Base-by-base conservation (phyloP, 1,140 invertebrate species). In the Caenorhabditis brenneri region DNA sequence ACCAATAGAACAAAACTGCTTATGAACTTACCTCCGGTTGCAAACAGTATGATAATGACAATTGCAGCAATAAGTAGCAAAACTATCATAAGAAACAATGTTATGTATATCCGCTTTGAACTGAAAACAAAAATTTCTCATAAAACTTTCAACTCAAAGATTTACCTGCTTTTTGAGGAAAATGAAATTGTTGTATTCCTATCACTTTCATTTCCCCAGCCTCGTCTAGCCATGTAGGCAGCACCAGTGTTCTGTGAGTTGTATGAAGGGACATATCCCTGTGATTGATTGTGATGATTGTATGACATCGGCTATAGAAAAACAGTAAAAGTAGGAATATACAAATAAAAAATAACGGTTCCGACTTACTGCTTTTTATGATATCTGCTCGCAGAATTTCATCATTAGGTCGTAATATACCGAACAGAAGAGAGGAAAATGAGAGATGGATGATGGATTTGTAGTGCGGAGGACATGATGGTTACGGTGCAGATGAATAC, bases 121-220 rank as follows among this genome's bases (percentile, higher is more conserved):
- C 65, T 74, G 12, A 42, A 74, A 24, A 24, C 24, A 46, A 27
- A 15, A 58, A 12, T 29, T 55, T 27, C 15, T 5, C 1, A 24
- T n/a, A 9, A 10, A 1, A 27, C 2, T 27, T 27, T 5, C 6
- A 27, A 29, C 10, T 4, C 22, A 6, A 24, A 42, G 46, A 24
- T 15, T 24, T 24, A 74, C 65, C 65, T 74, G 65, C 65, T 74
- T 46, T 74, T 74, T 1, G 65, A 74, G 2, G 65, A 42, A 15
- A 74, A 74, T 0, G 65, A 74, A 24, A 74, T 74, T 10, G 36
- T 74, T 22, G 65, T 74, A 39, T 74, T 39, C 36, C 65, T 74
- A 24, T 74, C 65, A 74, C 65, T 74, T 7, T 82, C 81, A 58
- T 82, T 82, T 9, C 42, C 81, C 81, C 81, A 82, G 10, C 81